Conservation (phyloP, 1,140 invertebrate genomes). For the Drosophila virilis region DNA sequence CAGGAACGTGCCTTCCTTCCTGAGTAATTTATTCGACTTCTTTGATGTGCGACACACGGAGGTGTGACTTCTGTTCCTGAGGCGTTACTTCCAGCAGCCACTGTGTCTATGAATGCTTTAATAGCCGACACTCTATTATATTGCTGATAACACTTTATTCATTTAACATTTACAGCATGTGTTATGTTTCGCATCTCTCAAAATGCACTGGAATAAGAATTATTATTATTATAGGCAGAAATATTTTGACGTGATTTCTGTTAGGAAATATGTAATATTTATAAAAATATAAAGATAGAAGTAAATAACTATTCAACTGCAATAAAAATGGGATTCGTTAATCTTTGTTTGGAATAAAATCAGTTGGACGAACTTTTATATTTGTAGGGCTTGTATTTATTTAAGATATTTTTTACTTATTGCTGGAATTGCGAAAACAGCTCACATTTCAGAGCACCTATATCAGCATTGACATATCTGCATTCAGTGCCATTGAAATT, state of each 20-base stretch:
- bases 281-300: too few species aligned
- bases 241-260: too few species aligned
- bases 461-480: constrained; percentile 66
- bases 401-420: constrained; percentile 34
- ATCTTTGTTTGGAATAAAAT: background rate
- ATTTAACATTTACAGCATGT: constrained; percentile 62
- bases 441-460: constrained; percentile 53
- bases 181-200: background rate
- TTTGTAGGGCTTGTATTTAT: background rate
- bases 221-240: background rate
- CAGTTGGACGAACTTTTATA: background rate
- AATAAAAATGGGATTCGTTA: background rate
- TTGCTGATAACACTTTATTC: constrained; percentile 45
- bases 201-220: background rate
- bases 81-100: constrained; percentile 1
- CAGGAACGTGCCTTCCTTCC: constrained; percentile 63
- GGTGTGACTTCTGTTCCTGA: constrained; percentile 1
- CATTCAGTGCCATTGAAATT: constrained; percentile 74
- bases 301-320: too few species aligned
- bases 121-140: constrained; percentile 39
- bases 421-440: constrained; percentile 62
- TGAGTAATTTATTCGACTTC: constrained; percentile 56
- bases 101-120: constrained; percentile 28
- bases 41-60: constrained; percentile 23
- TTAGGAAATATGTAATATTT: too few species aligned